Conservation (phyloP, 2,113 vertebrate genomes). For the Agelaius phoeniceus region DNA sequence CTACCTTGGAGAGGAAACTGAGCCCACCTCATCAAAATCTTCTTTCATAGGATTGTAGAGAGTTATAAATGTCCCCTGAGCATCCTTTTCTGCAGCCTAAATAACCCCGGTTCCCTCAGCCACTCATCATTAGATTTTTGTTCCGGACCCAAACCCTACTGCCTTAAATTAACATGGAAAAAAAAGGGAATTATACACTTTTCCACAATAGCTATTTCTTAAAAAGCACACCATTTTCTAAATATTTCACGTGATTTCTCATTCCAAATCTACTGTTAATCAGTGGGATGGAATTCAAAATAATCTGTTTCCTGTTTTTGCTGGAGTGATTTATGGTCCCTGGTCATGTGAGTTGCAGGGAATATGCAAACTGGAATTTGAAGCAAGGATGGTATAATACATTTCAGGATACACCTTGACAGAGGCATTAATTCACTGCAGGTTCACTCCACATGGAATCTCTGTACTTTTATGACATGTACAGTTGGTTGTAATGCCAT, state of each 20-base stretch:
- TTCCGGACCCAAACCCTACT: not conserved
- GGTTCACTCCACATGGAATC: not conserved
- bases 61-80: not conserved
- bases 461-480: conserved; percentile 20
- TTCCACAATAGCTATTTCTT: not conserved
- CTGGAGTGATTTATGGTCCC: not conserved
- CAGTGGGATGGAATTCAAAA: not conserved
- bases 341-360: not conserved
- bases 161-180: not conserved
- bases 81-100: not conserved
- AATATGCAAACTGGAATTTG: not conserved
- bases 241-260: not conserved
- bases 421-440: conserved; percentile 16
- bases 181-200: not conserved
- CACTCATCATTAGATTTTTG: not conserved
- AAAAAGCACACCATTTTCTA: not conserved
- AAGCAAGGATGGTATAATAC: not conserved
- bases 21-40: not conserved
- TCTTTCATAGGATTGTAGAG: not conserved
- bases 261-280: not conserved
- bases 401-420: conserved; percentile 2
- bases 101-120: not conserved
- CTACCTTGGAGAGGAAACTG: not conserved
- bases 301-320: not conserved
- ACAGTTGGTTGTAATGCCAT: not conserved